Evolutionary conservation across 2,888 invertebrate species (phyloP).

Genomic region (Rhingia rostrata): DNA sequence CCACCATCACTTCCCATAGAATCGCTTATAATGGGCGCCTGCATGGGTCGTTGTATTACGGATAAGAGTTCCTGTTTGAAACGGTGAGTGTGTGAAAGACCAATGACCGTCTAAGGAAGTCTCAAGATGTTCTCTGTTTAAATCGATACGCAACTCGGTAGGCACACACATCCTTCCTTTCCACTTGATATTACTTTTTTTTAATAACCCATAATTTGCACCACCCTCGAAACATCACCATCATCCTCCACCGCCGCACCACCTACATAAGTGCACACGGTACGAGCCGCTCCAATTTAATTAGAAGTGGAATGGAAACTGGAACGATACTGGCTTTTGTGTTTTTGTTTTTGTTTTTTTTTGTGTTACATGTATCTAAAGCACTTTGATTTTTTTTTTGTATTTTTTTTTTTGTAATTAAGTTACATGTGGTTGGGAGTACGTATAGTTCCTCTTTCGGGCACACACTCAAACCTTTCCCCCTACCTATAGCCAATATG

Average conservation of each 20-base stretch:
- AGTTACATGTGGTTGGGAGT: slow-evolving; percentile 58
- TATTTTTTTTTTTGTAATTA: slow-evolving; percentile 58
- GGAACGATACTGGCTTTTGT: slow-evolving; percentile 53
- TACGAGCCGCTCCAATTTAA: slow-evolving; percentile 47
- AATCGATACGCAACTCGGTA: slow-evolving; percentile 55
- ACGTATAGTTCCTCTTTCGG: background rate
- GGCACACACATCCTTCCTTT: slow-evolving; percentile 10
- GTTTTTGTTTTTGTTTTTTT: background rate
- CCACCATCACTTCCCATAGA: slow-evolving; percentile 4
- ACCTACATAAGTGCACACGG: slow-evolving; percentile 13
- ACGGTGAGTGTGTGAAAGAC: slow-evolving; percentile 72
- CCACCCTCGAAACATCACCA: too few species aligned
- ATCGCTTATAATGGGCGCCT: slow-evolving; percentile 75
- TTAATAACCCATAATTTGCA: slow-evolving; percentile 21
- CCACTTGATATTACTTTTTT: background rate
- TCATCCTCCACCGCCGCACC: background rate
- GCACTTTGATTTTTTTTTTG: slow-evolving; percentile 28
- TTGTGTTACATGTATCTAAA: slow-evolving; percentile 22
- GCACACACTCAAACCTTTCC: background rate
- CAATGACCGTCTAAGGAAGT: slow-evolving; percentile 30
- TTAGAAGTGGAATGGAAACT: slow-evolving; percentile 48
- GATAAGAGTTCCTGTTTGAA: slow-evolving; percentile 71
- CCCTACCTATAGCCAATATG: background rate
- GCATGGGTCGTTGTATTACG: slow-evolving; percentile 77
- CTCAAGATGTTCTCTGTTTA: slow-evolving; percentile 47